These are phyloP conservation scores for Chydorus sphaericus DNA, from an alignment of 2,888 invertebrate genomes.

Conservation along the genomic window DNA sequence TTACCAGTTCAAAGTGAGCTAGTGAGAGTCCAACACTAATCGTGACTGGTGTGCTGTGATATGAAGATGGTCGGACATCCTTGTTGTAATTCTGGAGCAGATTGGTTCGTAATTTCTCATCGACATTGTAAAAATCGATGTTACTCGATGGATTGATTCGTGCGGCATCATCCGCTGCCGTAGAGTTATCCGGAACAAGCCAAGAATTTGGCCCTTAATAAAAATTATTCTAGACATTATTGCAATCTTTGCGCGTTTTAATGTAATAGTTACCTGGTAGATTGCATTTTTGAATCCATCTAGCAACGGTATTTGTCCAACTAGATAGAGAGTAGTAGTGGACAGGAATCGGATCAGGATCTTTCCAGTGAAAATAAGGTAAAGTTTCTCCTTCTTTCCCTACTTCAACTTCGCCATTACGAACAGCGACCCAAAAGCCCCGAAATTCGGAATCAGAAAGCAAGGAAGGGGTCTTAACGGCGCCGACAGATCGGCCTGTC, in stretches of 20 bases:
- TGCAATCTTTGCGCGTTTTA: not conserved
- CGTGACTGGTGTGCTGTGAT: not conserved
- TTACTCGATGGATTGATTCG: not conserved
- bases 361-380: constrained; percentile 43
- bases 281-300: constrained; percentile 50
- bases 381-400: constrained; percentile 44
- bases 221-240: not conserved
- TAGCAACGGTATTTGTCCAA: constrained; percentile 47
- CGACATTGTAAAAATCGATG: not conserved
- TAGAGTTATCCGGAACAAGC: not conserved
- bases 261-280: not conserved
- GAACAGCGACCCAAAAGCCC: constrained; percentile 42
- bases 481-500: constrained; percentile 40
- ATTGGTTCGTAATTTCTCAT: constrained; percentile 7
- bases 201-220: not conserved
- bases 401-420: constrained; percentile 41
- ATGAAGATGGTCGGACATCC: constrained; percentile 6
- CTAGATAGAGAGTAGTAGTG: constrained; percentile 52
- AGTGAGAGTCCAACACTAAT: constrained; percentile 42
- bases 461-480: constrained; percentile 38
- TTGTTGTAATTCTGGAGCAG: constrained; percentile 9
- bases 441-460: constrained; percentile 44
- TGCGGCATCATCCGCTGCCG: not conserved
- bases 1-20: constrained; percentile 44
- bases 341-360: constrained; percentile 42